Conservation (phyloP, 2,888 invertebrate genomes). For the Crioceris asparagi region DNA sequence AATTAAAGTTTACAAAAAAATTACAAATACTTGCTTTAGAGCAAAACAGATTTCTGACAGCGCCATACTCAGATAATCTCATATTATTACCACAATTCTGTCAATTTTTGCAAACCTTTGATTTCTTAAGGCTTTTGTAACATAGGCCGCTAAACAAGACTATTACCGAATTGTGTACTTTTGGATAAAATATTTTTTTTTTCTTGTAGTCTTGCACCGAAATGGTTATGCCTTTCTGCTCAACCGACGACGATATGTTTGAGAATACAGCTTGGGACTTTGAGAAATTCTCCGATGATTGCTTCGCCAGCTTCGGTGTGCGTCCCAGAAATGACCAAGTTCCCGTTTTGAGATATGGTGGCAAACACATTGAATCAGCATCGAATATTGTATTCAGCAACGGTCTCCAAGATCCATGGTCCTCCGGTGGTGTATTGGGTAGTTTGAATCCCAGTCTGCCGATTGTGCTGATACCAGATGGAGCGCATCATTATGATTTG, state of each 20-base stretch:
- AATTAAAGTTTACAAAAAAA: too few relatives aligned
- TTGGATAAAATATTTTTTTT: too few relatives aligned
- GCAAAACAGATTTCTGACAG: too few relatives aligned
- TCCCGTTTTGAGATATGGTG: slow-evolving; percentile 71
- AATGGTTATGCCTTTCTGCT: slow-evolving; percentile 94
- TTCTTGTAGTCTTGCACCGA: slow-evolving; percentile 75
- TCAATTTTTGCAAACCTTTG: too few relatives aligned
- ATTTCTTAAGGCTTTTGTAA: too few relatives aligned
- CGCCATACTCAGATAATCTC: too few relatives aligned
- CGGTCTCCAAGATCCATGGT: slow-evolving; percentile 81
- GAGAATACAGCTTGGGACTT: slow-evolving; percentile 65
- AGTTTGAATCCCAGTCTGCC: slow-evolving; percentile 54
- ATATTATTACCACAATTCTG: too few relatives aligned
- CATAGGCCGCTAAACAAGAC: too few relatives aligned
- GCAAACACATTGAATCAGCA: slow-evolving; percentile 53
- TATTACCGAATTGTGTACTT: too few relatives aligned
- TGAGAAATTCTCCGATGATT: slow-evolving; percentile 50
- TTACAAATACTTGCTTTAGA: too few relatives aligned
- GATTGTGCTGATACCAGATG: slow-evolving; percentile 67
- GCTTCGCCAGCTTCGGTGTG: too few relatives aligned
- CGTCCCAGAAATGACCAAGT: slow-evolving; percentile 49
- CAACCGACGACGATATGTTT: slow-evolving; percentile 67
- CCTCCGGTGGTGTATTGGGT: slow-evolving; percentile 68
- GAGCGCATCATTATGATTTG: slow-evolving; percentile 80
- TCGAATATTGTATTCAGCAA: slow-evolving; percentile 74